Evolutionary conservation across 2,888 invertebrate genomes (phyloP), one percentile per base, ranked within the genome.

Genomic region (Microctonus brassicae): DNA sequence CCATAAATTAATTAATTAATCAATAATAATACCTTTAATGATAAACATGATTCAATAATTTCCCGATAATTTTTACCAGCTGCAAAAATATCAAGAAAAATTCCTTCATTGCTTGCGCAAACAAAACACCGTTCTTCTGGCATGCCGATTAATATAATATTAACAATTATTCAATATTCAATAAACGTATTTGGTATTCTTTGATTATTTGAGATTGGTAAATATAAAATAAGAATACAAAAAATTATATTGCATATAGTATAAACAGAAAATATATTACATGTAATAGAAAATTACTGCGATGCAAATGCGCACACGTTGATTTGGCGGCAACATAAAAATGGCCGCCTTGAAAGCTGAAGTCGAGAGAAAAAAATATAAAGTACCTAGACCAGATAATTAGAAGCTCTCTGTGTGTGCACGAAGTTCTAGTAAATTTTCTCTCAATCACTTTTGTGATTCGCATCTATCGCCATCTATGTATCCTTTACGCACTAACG

Each of bases 101-200:
- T 75, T 39, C 87, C 86, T 73, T 86, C 86, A 70, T 87, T 82
- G 71, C 81, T 85, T 1, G 84, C 86, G 72, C 87, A 87, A 20
- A 87, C 72, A 60, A 83, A 82, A 76, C 87, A 87, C 72, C 76
- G 77, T 69, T 80, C 75, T 6, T 63, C 72, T 58, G 83, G 62
- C 87, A 87, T 69, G 24, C 79, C 63, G 6, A 58, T 10, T 13
- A 13, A 22, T 22, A 11, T 4, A 47, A 42, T 42, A 20, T 53
- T 9, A 58, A 42, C 52, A 52, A 36, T 3, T 39, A 39, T 39
- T 39, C 39, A 39, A 39, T 39, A 47, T 17, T 47, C 9, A 17
- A 47, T 17, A 29, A 5, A 29, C 17, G 7, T 20, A n/a, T n/a
- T 17, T 20, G 17, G 17, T 20, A 5, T 17, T 47, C n/a, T 47